Evolutionary conservation across 2,797 vertebrate species (phyloP), one percentile per base, ranked within the genome.

Genomic region (Ambastaia sidthimunki): DNA sequence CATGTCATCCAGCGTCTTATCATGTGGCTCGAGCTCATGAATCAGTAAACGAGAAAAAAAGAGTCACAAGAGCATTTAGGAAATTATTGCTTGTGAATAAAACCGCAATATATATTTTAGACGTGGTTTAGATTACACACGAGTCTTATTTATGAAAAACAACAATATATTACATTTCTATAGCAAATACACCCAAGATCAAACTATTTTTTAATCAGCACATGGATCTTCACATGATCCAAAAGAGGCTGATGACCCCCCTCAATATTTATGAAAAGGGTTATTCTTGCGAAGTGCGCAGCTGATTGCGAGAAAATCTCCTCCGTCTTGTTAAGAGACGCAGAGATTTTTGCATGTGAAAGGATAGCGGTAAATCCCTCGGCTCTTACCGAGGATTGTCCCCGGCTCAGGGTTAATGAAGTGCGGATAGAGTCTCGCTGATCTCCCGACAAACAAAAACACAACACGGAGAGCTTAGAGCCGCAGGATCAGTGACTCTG

Each of bases 331-430:
- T 92, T 90, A 93, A 89, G 87, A 87, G 81, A 91, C 85, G 90
- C 74, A 74, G 84, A 83, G 85, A 88, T 90, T 95, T 93, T 98
- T 97, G 96, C 96, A 97, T 98, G 95, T 95, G 95, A 98, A 98
- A 95, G 93, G 93, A 89, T 91, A 92, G 79, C 89, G 91, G 93
- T 94, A 97, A 98, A 97, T 97, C 96, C 94, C 92, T 85, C 87
- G 74, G 92, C 91, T 94, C 92, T 92, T 91, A 92, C 89, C 84
- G 88, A 78, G 92, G 92, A 92, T 95, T 93, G 93, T 94, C 95
- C 94, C 94, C 92, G 91, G 93, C 94, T 95, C 96, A 90, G 94
- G 96, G 96, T 98, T 98, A 98, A 99, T 98, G 96, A 98, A 98
- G 97, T 98, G 95, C 94, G 96, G 96, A 95, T 95, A 93, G 93